These are phyloP conservation scores for Phrynosoma platyrhinos DNA, from an alignment of 2,113 vertebrate genomes.

Conservation along the genomic window DNA sequence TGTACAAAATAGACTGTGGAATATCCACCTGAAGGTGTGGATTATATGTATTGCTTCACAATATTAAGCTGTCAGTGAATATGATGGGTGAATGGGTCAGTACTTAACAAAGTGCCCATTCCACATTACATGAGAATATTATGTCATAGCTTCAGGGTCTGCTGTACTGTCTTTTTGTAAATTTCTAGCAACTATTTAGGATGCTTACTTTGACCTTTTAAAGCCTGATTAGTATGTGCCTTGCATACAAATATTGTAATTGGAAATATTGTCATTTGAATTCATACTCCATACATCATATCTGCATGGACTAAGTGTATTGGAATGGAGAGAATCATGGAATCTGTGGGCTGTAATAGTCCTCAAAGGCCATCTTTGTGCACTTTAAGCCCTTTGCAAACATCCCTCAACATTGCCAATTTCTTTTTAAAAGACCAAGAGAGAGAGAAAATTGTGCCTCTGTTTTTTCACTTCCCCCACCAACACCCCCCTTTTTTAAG, in stretches of 20 bases:
- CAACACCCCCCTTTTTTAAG: no score
- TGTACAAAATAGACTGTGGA: neutral
- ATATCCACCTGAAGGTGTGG: neutral
- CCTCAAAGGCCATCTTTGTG: no score
- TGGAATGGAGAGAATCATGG: no score
- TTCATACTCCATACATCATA: neutral
- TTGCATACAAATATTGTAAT: neutral
- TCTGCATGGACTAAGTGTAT: neutral
- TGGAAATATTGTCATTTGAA: neutral
- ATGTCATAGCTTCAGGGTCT: neutral
- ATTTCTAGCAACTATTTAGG: neutral
- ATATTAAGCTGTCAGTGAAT: slow-evolving; percentile 6
- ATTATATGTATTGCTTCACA: neutral
- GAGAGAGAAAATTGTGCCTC: no score
- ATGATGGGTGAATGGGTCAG: neutral
- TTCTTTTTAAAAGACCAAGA: no score
- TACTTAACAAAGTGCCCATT: neutral
- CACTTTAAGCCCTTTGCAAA: no score
- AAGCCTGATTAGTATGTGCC: neutral
- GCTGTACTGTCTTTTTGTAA: neutral
- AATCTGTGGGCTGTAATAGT: no score
- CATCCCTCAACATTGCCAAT: no score
- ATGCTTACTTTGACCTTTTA: neutral
- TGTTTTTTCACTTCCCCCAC: no score
- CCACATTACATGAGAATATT: slow-evolving; percentile 1